Base-by-base conservation (phyloP, 2,888 invertebrate genomes). In the Salticus scenicus region DNA sequence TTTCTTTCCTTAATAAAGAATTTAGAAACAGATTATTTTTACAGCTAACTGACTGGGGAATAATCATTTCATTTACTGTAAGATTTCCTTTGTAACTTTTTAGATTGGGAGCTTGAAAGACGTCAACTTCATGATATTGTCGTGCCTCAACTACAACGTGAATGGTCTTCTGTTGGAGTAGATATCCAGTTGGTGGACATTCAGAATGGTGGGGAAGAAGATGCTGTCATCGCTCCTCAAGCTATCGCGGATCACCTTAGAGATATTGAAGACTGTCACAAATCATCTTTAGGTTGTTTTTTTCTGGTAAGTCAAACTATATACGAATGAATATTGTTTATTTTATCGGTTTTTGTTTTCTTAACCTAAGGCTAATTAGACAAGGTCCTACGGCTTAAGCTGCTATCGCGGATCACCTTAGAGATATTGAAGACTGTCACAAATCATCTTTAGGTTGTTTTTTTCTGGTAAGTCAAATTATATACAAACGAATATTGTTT, bases 21-120 rank as follows among this genome's bases (percentile, higher is more conserved):
- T n/a, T n/a, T n/a, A n/a, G n/a, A n/a, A n/a, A n/a, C n/a, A n/a
- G n/a, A n/a, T n/a, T n/a, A n/a, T n/a, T n/a, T n/a, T n/a, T n/a
- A n/a, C n/a, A n/a, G n/a, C n/a, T n/a, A n/a, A n/a, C n/a, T n/a
- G n/a, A n/a, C n/a, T n/a, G n/a, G n/a, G n/a, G n/a, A n/a, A n/a
- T n/a, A n/a, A n/a, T n/a, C n/a, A n/a, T n/a, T n/a, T n/a, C n/a
- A n/a, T n/a, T n/a, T n/a, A n/a, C n/a, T n/a, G n/a, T n/a, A n/a
- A n/a, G n/a, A n/a, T n/a, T n/a, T n/a, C n/a, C n/a, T n/a, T n/a
- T n/a, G n/a, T n/a, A n/a, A 17, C 28, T 24, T 42, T 63, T 20
- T 67, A 89, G 89, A 89, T 74, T 88, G 89, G 74, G 88, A 87
- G 51, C 73, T 79, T 24, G 89, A 89, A 20, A 81, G 89, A 14